phyloP scores from a whole-genome alignment of 2,797 vertebrate species.

The Oreochromis grahami region DNA sequence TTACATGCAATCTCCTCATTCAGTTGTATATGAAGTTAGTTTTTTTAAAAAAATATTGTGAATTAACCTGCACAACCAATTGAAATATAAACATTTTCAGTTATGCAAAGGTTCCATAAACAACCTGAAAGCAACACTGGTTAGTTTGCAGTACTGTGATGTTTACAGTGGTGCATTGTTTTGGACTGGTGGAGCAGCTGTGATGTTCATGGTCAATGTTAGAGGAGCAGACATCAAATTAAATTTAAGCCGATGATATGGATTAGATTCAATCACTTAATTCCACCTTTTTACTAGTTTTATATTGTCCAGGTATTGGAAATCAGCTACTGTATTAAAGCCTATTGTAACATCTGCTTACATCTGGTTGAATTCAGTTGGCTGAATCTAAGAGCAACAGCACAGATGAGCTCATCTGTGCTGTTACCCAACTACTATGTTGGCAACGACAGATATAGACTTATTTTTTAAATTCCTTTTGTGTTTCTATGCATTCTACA shows the following conservation, averaged over 20 bases:
- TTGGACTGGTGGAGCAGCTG: background rate
- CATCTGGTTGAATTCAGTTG: background rate
- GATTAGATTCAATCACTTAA: background rate
- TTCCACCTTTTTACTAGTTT: background rate
- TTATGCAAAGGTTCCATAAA: background rate
- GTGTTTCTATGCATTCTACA: background rate
- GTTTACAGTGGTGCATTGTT: background rate
- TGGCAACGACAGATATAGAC: background rate
- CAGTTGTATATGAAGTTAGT: background rate
- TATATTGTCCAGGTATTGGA: background rate
- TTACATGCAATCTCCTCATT: background rate
- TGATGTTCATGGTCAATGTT: background rate
- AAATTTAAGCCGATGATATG: background rate
- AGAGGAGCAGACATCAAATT: background rate
- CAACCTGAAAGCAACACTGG: background rate
- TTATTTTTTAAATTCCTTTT: background rate
- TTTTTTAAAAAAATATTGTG: background rate
- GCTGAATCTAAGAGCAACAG: background rate
- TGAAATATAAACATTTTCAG: rapidly evolving
- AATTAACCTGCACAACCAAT: background rate
- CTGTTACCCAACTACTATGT: background rate
- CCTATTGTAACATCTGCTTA: background rate
- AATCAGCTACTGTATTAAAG: background rate
- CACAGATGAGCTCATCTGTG: background rate
- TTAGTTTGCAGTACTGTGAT: background rate